phyloP scores from a whole-genome alignment of 2,888 invertebrate species.

The Teinopalpus imperialis region DNA sequence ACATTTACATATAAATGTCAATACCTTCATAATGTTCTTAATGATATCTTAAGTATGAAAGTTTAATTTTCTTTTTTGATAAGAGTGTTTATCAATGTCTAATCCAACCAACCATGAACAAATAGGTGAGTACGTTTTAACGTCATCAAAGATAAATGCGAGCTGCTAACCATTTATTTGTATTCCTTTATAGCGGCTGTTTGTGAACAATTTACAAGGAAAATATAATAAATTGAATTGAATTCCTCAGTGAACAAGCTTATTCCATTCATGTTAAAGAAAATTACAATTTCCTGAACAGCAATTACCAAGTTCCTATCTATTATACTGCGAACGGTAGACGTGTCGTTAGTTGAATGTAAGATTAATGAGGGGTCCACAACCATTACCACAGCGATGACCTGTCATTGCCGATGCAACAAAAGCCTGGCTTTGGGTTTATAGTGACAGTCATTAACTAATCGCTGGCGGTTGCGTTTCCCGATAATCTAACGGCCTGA shows the following conservation, averaged over 20 bases:
- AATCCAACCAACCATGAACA: too few species aligned
- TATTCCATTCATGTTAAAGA: conserved; percentile 40
- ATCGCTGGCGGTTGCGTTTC: conserved; percentile 34
- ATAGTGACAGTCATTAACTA: conserved; percentile 45
- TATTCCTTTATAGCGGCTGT: too few species aligned
- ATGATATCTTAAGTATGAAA: too few species aligned
- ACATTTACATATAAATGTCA: too few species aligned
- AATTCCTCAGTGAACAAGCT: conserved; percentile 11
- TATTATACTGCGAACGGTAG: conserved; percentile 45
- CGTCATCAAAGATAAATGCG: too few species aligned
- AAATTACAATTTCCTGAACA: conserved; percentile 65
- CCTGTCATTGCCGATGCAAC: conserved; percentile 55
- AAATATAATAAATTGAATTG: neutral
- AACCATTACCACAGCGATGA: conserved; percentile 54
- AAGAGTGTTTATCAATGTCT: too few species aligned
- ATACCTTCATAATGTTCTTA: too few species aligned
- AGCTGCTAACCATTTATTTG: too few species aligned
- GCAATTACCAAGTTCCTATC: conserved; percentile 67
- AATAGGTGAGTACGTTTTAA: too few species aligned
- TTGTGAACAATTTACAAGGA: conserved; percentile 1
- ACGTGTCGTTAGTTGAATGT: conserved; percentile 60
- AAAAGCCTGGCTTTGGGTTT: conserved; percentile 45
- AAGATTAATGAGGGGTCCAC: conserved; percentile 67
- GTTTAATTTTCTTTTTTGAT: too few species aligned
- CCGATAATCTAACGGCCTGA: conserved; percentile 4